Evolutionary conservation across 2,888 invertebrate genomes (phyloP), one percentile per base, ranked within the genome.

Genomic region (Taphrorychus bicolor): DNA sequence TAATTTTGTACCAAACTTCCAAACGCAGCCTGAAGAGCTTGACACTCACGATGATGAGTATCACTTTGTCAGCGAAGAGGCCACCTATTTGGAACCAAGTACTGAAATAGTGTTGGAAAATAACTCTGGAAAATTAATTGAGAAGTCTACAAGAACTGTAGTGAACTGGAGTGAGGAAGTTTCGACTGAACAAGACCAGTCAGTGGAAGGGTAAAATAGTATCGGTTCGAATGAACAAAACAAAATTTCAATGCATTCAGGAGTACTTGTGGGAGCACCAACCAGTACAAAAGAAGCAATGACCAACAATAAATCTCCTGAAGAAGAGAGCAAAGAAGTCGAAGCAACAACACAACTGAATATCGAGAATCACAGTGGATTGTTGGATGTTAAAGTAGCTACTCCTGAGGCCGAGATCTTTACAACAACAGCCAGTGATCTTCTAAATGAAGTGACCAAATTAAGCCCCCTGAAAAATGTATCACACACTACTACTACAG

Each of bases 321-420:
- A 32, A 3, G 32, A 32, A 32, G 32, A 32, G 3, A n/a, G n/a
- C n/a, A n/a, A n/a, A n/a, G 32, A 45, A 48, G 5, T 32, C 42
- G n/a, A 21, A 56, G 4, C 16, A 42, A 18, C 24, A 19, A 9
- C 56, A 60, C 23, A 19, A 40, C 63, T 56, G 59, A 54, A 22
- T n/a, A n/a, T n/a, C n/a, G 42, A 40, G 18, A 23, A 7, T 22
- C 48, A 45, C 59, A 65, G 45, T 45, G 16, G 48, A 48, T 19
- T 59, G 17, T 56, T 22, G 40, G 48, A 56, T 40, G 24, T 69
- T 5, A 70, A 69, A 45, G 59, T 73, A 41, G 54, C 72, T 17
- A 69, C 69, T 24, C 71, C 72, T 11, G 70, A 69, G 56, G 71
- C 74, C 14, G 73, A 73, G n/a, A n/a, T n/a, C n/a, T n/a, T n/a